Base-by-base conservation (phyloP, 2,888 invertebrate genomes). In the Myopa testacea region DNA sequence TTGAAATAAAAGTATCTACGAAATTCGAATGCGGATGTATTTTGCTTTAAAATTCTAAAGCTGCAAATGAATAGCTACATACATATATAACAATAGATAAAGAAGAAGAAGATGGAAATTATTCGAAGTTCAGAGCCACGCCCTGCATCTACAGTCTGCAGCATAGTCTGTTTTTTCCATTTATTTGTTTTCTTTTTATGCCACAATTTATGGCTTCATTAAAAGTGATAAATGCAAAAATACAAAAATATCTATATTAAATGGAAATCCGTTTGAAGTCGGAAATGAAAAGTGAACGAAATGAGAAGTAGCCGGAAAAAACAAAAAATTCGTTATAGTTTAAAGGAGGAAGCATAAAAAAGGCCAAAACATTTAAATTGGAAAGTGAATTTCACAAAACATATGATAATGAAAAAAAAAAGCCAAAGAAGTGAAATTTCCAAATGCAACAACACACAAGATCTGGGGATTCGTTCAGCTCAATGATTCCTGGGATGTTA, bases 261-360 rank as follows among this genome's bases (percentile, higher is more conserved):
- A 86, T 86, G 86, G 82, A 84, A 84, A 85, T 84, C 85, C 85
- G 38, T 62, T 62, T 8, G 40, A 50, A 50, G 63, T 63, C 50
- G 80, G 79, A 85, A 81, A 80, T 77, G 67, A 63, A 82, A 79
- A 80, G 75, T 80, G 79, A 81, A 77, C 77, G 76, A 76, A 81
- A 74, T 50, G 37, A 67, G 1, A 67, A 67, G 37, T 67, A 7
- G 16, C 34, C 16, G 37, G 65, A 34, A 37, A 65, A 19, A 5
- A 8, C 6, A 12, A 55, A 55, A 16, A 55, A 55, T 55, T 55
- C n/a, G n/a, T 16, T 8, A 16, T 55, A 55, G 16, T 55, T 55
- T n/a, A n/a, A 55, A 10, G n/a, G 5, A 55, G 55, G 16, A 55
- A 55, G 10, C 14, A 55, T 16, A 14, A 55, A 55, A 55, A 55